A percentile compares a stretch with the other conserved stretches of the same genome.
These are phyloP conservation scores for Flexamia atlantica DNA, from an alignment of 2,888 invertebrate genomes.

Conservation along the genomic window DNA sequence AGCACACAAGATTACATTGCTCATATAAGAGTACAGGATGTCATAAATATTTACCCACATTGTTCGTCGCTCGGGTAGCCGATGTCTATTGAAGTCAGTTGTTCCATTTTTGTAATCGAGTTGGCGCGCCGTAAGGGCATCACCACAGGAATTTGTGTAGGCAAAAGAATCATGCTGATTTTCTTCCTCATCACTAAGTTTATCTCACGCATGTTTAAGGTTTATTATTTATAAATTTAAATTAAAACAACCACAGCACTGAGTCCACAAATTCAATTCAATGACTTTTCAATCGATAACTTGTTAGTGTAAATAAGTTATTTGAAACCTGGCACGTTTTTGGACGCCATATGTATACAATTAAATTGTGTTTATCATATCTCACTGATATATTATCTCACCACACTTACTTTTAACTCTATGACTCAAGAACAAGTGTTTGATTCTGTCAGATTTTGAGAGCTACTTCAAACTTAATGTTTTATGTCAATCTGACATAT, in stretches of 20 bases:
- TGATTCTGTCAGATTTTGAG: not conserved
- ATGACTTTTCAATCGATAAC: too few relatives aligned
- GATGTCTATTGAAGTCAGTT: not conserved
- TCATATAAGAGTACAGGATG: too few relatives aligned
- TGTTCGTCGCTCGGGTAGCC: not conserved
- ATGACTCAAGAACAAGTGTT: not conserved
- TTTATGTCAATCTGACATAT: not conserved
- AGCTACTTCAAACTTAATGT: not conserved
- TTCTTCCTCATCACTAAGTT: conserved; percentile 37
- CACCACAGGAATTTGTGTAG: conserved; percentile 38
- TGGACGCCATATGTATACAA: too few relatives aligned
- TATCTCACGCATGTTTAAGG: conserved; percentile 15
- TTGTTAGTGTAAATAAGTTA: too few relatives aligned
- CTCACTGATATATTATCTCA: conserved; percentile 3
- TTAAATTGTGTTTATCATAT: not conserved
- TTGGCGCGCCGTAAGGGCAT: conserved; percentile 12
- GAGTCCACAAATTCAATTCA: too few relatives aligned
- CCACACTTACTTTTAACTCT: not conserved
- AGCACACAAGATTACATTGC: too few relatives aligned
- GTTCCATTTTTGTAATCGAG: not conserved
- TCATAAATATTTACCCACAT: not conserved
- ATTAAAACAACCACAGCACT: too few relatives aligned
- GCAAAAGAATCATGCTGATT: conserved; percentile 41
- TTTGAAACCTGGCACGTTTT: too few relatives aligned
- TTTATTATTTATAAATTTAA: too few relatives aligned